Evolutionary conservation across 1,140 invertebrate genomes (phyloP), one percentile per base, ranked within the genome.

Genomic region (Stegodyphus dumicola): DNA sequence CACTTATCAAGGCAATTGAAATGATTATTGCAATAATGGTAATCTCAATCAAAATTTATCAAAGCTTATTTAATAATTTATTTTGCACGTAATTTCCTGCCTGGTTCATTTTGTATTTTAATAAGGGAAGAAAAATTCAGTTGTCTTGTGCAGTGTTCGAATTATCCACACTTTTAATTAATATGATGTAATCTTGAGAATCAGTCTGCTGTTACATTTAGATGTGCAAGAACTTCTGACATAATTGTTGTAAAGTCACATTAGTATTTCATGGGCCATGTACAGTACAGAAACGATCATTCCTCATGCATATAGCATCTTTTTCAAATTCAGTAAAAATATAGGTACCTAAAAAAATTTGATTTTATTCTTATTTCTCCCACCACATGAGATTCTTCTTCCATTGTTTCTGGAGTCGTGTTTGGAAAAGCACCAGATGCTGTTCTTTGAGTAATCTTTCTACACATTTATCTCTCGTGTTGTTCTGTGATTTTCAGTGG

Each of bases 401-500:
- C 74, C 81, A 76, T 15, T 67, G 6, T 52, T 85, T 64, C 54
- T 53, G 80, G 80, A 76, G 60, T 84, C 80, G 77, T 85, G 66
- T 85, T 69, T 75, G 71, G 53, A 83, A 77, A 48, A 86, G 84
- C 76, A 86, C 84, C 17, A 65, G 84, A 78, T 77, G 60, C 84
- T 73, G 67, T 78, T 78, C 60, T 85, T 67, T 54, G 64, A 67
- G 81, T 85, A 69, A 74, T 86, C 84, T 65, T 77, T 77, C 54
- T 78, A 86, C 84, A 86, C 84, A 65, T 71, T 86, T 86, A 70
- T 86, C 84, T 77, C 75, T 86, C 84, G 71, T 86, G 84, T 85
- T 85, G 81, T 86, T 78, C 84, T 86, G 84, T 86, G 84, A 86
- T 77, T 86, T 76, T 86, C 76, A 77, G 84, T 78, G 84, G 84